These are phyloP conservation scores for Apoda limacodes DNA, from an alignment of 2,888 invertebrate genomes.

Conservation along the genomic window DNA sequence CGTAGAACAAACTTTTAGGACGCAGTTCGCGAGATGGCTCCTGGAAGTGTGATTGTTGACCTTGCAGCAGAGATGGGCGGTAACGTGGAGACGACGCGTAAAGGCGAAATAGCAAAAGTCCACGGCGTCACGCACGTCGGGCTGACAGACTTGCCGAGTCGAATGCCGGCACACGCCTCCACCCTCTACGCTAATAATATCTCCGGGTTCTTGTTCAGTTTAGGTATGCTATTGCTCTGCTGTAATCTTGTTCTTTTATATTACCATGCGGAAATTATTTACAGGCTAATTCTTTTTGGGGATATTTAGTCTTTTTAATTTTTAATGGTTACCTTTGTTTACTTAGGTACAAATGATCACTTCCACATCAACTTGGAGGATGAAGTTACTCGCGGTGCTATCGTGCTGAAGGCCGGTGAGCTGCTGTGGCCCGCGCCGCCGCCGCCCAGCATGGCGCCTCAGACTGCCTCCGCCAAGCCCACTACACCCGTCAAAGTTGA, in stretches of 20 bases:
- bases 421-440: constrained; percentile 86
- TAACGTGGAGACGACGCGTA: constrained; percentile 84
- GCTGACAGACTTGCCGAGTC: constrained; percentile 85
- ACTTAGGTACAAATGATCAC: constrained; percentile 77
- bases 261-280: no score
- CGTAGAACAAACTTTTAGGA: no score
- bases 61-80: constrained; percentile 91
- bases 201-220: constrained; percentile 84
- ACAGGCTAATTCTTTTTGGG: no score
- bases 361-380: constrained; percentile 85
- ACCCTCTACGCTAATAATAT: constrained; percentile 93
- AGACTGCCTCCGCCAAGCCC: constrained; percentile 45
- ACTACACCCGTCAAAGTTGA: constrained; percentile 45
- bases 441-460: constrained; percentile 63
- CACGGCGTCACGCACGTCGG: constrained; percentile 89
- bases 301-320: no score
- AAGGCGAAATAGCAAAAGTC: constrained; percentile 79
- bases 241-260: no score
- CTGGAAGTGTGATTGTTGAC: constrained; percentile 91
- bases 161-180: constrained; percentile 87
- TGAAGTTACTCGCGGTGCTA: constrained; percentile 87
- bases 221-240: no score
- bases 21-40: constrained; percentile 84
- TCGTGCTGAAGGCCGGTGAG: constrained; percentile 80
- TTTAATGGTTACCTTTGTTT: no score